phyloP scores from a whole-genome alignment of 2,113 vertebrate species.

The Bubalus kerabau region DNA sequence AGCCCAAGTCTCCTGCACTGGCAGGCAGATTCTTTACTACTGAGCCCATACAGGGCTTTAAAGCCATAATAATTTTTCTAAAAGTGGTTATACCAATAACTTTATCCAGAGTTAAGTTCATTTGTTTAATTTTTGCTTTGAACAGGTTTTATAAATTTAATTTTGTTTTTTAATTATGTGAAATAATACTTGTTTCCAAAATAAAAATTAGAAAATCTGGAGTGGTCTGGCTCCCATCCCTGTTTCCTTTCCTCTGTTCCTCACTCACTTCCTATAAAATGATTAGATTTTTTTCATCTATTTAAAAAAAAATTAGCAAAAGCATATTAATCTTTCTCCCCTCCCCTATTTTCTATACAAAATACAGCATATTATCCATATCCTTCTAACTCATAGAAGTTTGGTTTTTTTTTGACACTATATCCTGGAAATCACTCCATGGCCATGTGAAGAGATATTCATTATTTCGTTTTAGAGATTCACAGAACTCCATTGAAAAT shows the following conservation, averaged over 20 bases:
- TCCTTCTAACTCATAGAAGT: background rate
- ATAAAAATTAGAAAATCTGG: background rate
- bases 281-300: background rate
- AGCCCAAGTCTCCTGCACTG: background rate
- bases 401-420: background rate
- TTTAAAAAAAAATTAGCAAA: background rate
- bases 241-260: background rate
- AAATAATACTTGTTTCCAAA: background rate
- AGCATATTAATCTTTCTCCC: background rate
- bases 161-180: background rate
- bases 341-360: background rate
- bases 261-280: background rate
- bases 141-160: background rate
- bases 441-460: background rate
- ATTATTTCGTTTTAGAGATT: background rate
- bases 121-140: background rate
- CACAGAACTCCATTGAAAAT: background rate
- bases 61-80: background rate
- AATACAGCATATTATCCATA: background rate
- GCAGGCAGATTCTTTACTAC: background rate
- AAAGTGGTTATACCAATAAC: background rate
- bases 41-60: background rate
- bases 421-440: background rate
- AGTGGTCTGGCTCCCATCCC: background rate
- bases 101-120: background rate